phyloP scores from a whole-genome alignment of 2,888 invertebrate genomes.

The Galerucella calmariensis region DNA sequence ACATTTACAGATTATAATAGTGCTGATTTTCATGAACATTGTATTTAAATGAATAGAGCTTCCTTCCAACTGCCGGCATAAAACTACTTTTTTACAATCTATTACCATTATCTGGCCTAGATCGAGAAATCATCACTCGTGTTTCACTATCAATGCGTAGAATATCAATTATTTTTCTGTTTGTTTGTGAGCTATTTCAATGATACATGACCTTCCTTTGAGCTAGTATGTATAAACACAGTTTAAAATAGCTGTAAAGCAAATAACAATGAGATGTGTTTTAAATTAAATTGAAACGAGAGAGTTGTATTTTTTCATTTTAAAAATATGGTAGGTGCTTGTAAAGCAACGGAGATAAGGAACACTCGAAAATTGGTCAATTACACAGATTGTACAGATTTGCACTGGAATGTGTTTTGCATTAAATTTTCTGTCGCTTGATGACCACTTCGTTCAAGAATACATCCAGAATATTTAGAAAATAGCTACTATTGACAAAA shows the following conservation, averaged over 20 bases:
- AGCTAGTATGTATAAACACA: not conserved
- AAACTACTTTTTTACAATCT: not conserved
- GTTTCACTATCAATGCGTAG: not conserved
- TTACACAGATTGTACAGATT: no score
- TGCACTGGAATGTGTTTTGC: no score
- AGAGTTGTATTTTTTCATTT: not conserved
- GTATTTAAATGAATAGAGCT: no score
- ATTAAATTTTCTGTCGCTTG: no score
- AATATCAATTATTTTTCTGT: not conserved
- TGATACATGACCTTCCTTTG: not conserved
- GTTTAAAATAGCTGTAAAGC: constrained; percentile 4
- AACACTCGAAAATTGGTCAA: no score
- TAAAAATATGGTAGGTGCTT: no score
- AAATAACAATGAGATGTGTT: constrained; percentile 4
- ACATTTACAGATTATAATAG: no score
- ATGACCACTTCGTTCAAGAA: no score
- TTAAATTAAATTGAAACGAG: not conserved
- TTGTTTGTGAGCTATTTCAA: not conserved
- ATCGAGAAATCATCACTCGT: not conserved
- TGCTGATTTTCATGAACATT: no score
- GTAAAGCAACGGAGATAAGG: no score
- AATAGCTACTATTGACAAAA: no score
- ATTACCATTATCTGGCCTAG: not conserved
- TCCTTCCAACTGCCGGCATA: not conserved
- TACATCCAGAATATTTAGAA: no score